phyloP scores from a whole-genome alignment of 2,888 invertebrate species.

The Drepanosiphum platanoidis region DNA sequence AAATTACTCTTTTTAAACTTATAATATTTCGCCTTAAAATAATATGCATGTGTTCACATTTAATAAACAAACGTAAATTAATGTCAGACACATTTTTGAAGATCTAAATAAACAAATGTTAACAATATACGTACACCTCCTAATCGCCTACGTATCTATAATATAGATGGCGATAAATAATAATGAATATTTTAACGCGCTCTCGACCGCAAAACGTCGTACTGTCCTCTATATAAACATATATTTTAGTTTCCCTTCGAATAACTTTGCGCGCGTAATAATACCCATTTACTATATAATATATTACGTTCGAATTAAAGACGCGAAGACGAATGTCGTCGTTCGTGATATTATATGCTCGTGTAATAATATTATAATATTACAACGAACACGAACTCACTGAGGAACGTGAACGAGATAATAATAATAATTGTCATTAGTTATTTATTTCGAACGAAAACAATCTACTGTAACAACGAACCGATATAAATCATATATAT shows the following conservation, averaged over 20 bases:
- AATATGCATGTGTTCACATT: slow-evolving; percentile 38
- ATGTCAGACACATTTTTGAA: background rate
- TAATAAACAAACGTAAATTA: background rate
- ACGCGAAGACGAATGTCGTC: background rate
- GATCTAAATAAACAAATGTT: slow-evolving; percentile 1
- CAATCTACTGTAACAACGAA: too few species aligned
- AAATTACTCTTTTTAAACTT: background rate
- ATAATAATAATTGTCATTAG: background rate
- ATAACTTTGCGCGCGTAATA: background rate
- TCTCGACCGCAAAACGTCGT: background rate
- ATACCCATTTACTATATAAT: background rate
- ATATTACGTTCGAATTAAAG: background rate
- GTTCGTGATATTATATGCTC: background rate
- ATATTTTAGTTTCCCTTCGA: background rate
- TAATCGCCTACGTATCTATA: too few species aligned
- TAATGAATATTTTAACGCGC: background rate
- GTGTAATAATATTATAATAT: background rate
- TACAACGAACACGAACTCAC: background rate
- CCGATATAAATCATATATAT: too few species aligned
- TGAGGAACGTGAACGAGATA: slow-evolving; percentile 18
- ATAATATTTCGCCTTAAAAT: slow-evolving; percentile 14
- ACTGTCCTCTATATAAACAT: background rate
- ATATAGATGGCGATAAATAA: background rate
- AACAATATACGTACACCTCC: background rate
- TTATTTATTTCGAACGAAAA: background rate